Evolutionary conservation across 2,797 vertebrate species (phyloP), one percentile per base, ranked within the genome.

Genomic region (Sandelia bainsii): DNA sequence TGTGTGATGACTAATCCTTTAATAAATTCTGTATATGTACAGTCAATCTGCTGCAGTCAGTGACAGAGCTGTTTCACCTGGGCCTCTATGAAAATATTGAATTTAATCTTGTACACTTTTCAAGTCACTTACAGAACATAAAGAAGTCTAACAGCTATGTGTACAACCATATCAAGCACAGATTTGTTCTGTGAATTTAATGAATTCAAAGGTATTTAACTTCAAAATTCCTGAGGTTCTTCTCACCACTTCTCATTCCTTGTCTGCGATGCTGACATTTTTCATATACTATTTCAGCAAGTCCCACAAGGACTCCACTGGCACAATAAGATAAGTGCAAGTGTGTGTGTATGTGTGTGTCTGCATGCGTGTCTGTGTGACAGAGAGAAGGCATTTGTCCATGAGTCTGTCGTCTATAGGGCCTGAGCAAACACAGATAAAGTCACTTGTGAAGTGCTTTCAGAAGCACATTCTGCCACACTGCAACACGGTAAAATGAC

Each of bases 391-490:
- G 58, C 60, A 71, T 87, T 82, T 84, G 69, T 80, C 77, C 54
- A 65, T 58, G 51, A 49, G 58, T 42, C 63, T 63, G 61, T 67
- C 23, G 25, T 34, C 67, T 70, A 44, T 65, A 77, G 59, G 67
- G 82, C 80, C 90, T 92, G 89, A 78, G 74, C 87, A 89, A 92
- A 87, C 79, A 80, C 77, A 68, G 89, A 93, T 92, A 90, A 89
- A 87, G 80, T 87, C 80, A 75, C 72, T 75, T 57, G 66, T 77
- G 65, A 85, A 81, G 75, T 59, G 56, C 69, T 79, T 57, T 86
- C 52, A 80, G 58, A 80, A 52, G 78, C 64, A 54, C 61, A 65
- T n/a, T 62, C 54, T 63, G 53, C 58, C 81, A 69, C 40, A 13
- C 62, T 48, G 64, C 23, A 45, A 68, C 16, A 19, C 59, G 37